Base-by-base conservation (phyloP, 2,797 vertebrate genomes). In the Nasua narica region DNA sequence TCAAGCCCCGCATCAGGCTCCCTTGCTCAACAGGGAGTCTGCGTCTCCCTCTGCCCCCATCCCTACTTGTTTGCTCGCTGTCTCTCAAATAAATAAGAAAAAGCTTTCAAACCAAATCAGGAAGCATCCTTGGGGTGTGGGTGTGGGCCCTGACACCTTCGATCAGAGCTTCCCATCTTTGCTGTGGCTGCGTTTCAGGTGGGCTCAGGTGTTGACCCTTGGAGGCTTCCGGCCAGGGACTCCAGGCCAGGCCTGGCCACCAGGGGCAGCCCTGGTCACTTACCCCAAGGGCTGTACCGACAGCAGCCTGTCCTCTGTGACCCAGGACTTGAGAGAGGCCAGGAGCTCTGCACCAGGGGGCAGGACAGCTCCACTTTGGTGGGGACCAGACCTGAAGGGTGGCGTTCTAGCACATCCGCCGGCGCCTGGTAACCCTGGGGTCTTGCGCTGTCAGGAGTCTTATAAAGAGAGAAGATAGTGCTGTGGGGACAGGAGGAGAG, bases 381-480 rank as follows among this genome's bases (percentile, higher is more conserved):
- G 13, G 70, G 15, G 27, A 13, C 40, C 43, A 12, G 29, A 35
- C 37, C 32, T 25, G 32, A 11, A 0, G 32, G 65, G 1, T 13
- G 46, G 25, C 37, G 2, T 35, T 12, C 7, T 5, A 50, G 54
- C 18, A 83, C 13, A 2, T 60, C 60, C 46, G 0, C 15, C 3
- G 10, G 69, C 12, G 8, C 35, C 79, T 1, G 0, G 16, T 25
- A 1, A 54, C 15, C 0, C 54, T 14, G 14, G 32, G 5, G 12
- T 74, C 70, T 77, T 54, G 25, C 16, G 29, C 23, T 3, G 10
- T 43, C 35, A 40, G 58, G n/a, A 70, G 43, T 60, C 62, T 54
- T 15, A 18, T 46, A 7, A 14, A 87, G 37, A 95, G 35, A 50
- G 50, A 25, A 43, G 32, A 56, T 15, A 77, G 32, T 12, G 8